Evolutionary conservation across 2,888 invertebrate species (phyloP).

Genomic region (Congeria kusceri): DNA sequence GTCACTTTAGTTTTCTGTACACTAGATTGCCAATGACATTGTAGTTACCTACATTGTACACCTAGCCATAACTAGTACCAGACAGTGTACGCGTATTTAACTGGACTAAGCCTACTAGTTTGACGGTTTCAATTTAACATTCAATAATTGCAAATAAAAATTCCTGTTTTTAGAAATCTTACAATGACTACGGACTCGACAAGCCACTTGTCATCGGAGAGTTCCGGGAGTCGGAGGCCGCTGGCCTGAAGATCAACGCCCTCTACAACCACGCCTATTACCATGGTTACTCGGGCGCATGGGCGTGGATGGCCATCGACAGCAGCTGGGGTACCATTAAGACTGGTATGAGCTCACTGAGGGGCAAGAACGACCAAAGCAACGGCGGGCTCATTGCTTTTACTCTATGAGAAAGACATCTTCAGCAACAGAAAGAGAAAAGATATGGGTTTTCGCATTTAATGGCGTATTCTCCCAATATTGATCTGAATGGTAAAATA

Average conservation of each 20-base stretch:
- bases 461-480: no score
- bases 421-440: no score
- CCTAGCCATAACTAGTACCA: no score
- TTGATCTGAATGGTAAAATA: no score
- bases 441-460: no score
- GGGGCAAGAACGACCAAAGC: conserved; percentile 47
- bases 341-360: conserved; percentile 52
- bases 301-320: conserved; percentile 67
- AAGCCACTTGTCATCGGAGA: conserved; percentile 73
- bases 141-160: no score
- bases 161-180: conserved; percentile 52
- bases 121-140: no score
- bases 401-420: conserved; percentile 30
- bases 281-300: conserved; percentile 69
- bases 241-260: conserved; percentile 50
- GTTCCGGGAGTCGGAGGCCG: conserved; percentile 63
- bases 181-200: conserved; percentile 59
- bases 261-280: conserved; percentile 70
- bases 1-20: no score
- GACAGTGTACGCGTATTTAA: no score
- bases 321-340: conserved; percentile 45
- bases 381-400: conserved; percentile 55
- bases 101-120: no score
- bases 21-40: no score
- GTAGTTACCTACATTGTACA: no score